These are phyloP conservation scores for Ornithoptera alexandrae DNA, from an alignment of 2,888 invertebrate genomes.

Conservation along the genomic window DNA sequence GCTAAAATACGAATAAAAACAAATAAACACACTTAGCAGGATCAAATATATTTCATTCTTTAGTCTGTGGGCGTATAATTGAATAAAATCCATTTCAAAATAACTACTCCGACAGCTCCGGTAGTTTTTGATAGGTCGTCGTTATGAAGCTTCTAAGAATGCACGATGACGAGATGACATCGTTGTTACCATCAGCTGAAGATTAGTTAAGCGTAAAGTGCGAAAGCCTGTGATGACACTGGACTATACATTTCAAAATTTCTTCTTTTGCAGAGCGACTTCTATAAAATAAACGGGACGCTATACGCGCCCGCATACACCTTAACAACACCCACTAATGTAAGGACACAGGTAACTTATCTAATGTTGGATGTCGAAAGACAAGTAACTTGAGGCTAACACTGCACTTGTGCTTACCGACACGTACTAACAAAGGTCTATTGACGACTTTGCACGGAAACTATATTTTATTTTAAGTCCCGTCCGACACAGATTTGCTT, in stretches of 20 bases:
- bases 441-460: slow-evolving; percentile 66
- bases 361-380: slow-evolving; percentile 43
- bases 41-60: too few species aligned
- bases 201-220: background rate
- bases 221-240: background rate
- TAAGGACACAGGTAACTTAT: slow-evolving; percentile 65
- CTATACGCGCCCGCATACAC: slow-evolving; percentile 66
- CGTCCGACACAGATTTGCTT: slow-evolving; percentile 21
- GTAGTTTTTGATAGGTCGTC: background rate
- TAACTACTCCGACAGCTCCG: background rate
- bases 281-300: slow-evolving; percentile 77
- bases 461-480: slow-evolving; percentile 13
- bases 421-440: slow-evolving; percentile 59
- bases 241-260: slow-evolving; percentile 23
- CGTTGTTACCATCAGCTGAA: background rate
- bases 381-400: slow-evolving; percentile 42
- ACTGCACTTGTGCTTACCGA: slow-evolving; percentile 43
- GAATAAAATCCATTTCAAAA: too few species aligned
- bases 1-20: background rate
- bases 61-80: too few species aligned
- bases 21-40: too few species aligned
- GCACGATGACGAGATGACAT: background rate
- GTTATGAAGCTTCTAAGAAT: background rate
- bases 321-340: slow-evolving; percentile 60
- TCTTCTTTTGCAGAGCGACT: slow-evolving; percentile 77